Percentiles rank a stretch among this genome's conserved stretches.
Evolutionary conservation across 1,140 invertebrate genomes (phyloP).

Genomic region (Trinorchestia longiramus): DNA sequence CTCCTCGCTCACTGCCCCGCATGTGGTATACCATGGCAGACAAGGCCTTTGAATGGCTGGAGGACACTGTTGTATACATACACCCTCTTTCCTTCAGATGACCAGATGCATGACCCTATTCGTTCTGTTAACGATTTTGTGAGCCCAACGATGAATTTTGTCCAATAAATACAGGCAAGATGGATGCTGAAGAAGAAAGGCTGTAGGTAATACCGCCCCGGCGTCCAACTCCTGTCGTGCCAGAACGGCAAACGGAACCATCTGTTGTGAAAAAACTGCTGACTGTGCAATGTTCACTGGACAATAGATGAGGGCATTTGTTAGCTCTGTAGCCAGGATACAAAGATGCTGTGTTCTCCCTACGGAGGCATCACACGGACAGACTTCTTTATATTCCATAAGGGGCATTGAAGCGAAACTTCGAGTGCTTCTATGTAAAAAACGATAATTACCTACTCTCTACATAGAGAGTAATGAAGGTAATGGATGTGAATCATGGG

Average conservation of each 20-base stretch:
- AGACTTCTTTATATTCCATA: too few species aligned
- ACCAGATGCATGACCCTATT: not conserved
- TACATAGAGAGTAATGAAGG: too few species aligned
- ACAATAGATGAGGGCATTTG: not conserved
- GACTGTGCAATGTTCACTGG: not conserved
- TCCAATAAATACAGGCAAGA: not conserved
- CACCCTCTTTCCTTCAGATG: not conserved
- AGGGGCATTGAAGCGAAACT: too few species aligned
- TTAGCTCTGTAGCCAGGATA: not conserved
- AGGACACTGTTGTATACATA: too few species aligned
- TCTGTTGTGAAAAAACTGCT: not conserved
- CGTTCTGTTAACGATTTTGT: not conserved
- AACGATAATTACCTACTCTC: too few species aligned
- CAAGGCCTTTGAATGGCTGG: too few species aligned
- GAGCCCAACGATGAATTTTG: not conserved
- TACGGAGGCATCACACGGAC: not conserved
- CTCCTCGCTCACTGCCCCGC: too few species aligned
- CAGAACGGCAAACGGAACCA: not conserved
- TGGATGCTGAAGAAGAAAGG: not conserved
- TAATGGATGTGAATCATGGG: too few species aligned
- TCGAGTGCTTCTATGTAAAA: too few species aligned
- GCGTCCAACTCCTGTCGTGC: too few species aligned
- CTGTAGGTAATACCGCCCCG: not conserved
- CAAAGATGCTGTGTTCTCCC: not conserved
- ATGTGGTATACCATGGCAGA: too few species aligned